Evolutionary conservation across 2,888 invertebrate genomes (phyloP), one percentile per base, ranked within the genome.

Genomic region (Thumatha senex): DNA sequence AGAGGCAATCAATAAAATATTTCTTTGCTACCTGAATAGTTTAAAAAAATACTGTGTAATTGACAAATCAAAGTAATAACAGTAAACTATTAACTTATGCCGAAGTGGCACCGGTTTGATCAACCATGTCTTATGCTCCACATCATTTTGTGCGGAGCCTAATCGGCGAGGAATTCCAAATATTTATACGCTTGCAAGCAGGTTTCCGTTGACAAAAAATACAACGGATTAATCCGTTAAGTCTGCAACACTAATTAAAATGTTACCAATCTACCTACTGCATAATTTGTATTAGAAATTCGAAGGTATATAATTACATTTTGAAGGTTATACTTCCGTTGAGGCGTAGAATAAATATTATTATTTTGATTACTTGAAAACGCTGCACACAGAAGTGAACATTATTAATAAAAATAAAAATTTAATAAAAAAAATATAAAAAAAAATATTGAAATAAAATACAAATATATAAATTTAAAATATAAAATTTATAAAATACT

Each of bases 161-260:
- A 18, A 34, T 33, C 18, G 33, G 12, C 1, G 11, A 36, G 29
- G 24, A 35, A 44, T 29, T 34, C 29, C 2, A 35, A 29, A 13
- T 29, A 44, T 44, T 43, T 29, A 44, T 44, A 34, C 9, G 33
- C 12, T 43, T 43, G 33, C 33, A 52, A 58, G 31, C 53, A 33
- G 39, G 56, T 54, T 54, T 39, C 30, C 7, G 10, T n/a, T 15
- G 31, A 35, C 41, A 67, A 59, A 58, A 58, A 55, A 50, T 34
- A 43, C n/a, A 43, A 18, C 15, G 42, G 12, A 33, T 12, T 43
- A 12, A 43, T 39, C n/a, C 18, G 12, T n/a, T 8, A 31, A 3
- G 15, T 33, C 18, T 43, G 42, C 33, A 33, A 34, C 42, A 33
- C 18, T 33, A 33, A 42, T 12, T 4, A 29, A 30, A 42, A 18